These are phyloP conservation scores for Genyomyrus donnyi DNA, from an alignment of 2,113 vertebrate species.

Conservation along the genomic window DNA sequence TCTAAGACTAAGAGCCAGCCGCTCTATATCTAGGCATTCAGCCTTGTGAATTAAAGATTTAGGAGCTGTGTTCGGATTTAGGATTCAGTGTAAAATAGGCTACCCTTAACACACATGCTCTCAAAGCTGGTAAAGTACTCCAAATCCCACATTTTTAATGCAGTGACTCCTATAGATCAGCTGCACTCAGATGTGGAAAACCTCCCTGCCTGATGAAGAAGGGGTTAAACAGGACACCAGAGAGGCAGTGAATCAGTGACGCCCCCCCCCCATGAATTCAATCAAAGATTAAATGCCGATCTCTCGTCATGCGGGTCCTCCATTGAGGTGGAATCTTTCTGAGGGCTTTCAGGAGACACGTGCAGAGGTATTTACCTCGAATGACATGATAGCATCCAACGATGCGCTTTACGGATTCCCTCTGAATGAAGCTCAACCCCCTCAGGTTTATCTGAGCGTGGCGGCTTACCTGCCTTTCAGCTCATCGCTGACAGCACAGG, in stretches of 20 bases:
- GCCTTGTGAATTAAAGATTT: neutral
- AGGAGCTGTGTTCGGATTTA: neutral
- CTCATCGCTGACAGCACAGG: neutral
- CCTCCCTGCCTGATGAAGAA: neutral
- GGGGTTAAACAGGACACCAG: neutral
- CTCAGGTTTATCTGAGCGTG: neutral
- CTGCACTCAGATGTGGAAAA: neutral
- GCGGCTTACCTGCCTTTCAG: neutral
- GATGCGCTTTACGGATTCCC: neutral
- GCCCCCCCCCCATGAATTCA: neutral
- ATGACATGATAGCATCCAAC: neutral
- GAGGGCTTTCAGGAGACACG: neutral
- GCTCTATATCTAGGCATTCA: neutral
- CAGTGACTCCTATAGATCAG: neutral
- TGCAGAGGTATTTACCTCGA: neutral
- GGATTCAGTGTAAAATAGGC: neutral
- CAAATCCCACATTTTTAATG: neutral
- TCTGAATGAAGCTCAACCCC: conserved; percentile 5
- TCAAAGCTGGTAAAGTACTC: neutral
- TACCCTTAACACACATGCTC: neutral
- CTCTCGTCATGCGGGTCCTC: neutral
- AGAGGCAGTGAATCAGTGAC: neutral
- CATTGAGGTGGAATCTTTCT: neutral
- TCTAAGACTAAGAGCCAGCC: neutral
- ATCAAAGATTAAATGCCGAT: neutral